Evolutionary conservation across 2,888 invertebrate species (phyloP).

Genomic region (Eudemis profundana): DNA sequence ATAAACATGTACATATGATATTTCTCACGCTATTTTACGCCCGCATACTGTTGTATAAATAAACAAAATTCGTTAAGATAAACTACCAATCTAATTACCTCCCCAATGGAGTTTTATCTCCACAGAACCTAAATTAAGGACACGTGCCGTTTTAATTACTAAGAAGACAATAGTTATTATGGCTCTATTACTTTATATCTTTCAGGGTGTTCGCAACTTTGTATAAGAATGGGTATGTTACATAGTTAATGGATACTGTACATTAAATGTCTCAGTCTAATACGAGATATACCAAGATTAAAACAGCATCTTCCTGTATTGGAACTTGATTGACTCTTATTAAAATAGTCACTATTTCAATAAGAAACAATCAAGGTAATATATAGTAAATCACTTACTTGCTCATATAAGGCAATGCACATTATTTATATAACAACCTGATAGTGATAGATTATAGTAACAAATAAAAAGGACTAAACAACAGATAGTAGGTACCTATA

Average conservation of each 20-base stretch:
- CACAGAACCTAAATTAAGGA: slow-evolving; percentile 56
- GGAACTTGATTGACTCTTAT: too few relatives aligned
- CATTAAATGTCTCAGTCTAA: too few relatives aligned
- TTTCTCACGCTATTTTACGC: slow-evolving; percentile 45
- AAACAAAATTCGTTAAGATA: slow-evolving; percentile 56
- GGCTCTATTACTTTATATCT: slow-evolving; percentile 13
- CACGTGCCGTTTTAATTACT: slow-evolving; percentile 65
- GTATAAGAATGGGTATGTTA: neutral
- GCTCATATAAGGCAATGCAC: too few relatives aligned
- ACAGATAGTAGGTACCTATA: too few relatives aligned
- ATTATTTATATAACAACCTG: too few relatives aligned
- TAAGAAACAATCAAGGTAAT: too few relatives aligned
- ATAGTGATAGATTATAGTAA: too few relatives aligned
- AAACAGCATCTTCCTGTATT: too few relatives aligned
- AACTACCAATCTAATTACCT: slow-evolving; percentile 48
- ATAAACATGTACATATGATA: neutral
- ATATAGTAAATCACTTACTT: too few relatives aligned
- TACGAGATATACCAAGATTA: too few relatives aligned
- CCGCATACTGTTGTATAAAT: slow-evolving; percentile 61
- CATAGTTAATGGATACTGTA: neutral
- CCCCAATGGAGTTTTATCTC: slow-evolving; percentile 55
- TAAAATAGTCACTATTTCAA: too few relatives aligned
- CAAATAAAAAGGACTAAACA: too few relatives aligned
- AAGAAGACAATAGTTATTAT: slow-evolving; percentile 26
- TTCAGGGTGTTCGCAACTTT: neutral